A percentile compares a stretch with the other conserved stretches of the same genome.
Conservation (phyloP, 1,140 invertebrate genomes). For the Streblospio benedicti region DNA sequence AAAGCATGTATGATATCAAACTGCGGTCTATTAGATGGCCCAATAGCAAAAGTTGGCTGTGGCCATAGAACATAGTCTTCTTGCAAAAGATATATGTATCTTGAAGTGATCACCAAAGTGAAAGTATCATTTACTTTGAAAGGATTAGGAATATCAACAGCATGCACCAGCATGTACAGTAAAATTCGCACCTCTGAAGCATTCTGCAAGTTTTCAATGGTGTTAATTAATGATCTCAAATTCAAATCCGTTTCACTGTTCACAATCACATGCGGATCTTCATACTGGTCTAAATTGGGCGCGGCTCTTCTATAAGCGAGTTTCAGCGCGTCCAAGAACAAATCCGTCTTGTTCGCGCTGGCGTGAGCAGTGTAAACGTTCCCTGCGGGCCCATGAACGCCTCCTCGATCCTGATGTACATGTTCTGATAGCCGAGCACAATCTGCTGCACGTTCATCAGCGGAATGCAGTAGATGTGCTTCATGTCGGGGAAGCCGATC, state of each 20-base stretch:
- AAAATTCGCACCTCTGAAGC: background rate
- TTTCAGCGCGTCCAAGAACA: constrained; percentile 21
- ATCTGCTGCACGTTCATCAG: constrained; percentile 37
- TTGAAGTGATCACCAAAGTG: constrained; percentile 33
- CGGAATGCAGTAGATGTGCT: constrained; percentile 20
- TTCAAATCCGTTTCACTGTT: background rate
- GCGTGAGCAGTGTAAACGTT: constrained; percentile 33
- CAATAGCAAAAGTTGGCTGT: constrained; percentile 27
- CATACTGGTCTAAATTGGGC: constrained; percentile 13
- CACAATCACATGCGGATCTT: constrained; percentile 13
- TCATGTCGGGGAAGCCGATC: constrained; percentile 25
- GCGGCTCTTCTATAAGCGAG: constrained; percentile 5
- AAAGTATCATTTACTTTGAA: background rate
- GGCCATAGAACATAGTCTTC: constrained; percentile 30
- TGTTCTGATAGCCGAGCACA: constrained; percentile 32
- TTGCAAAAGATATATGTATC: constrained; percentile 31
- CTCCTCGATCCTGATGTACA: constrained; percentile 37
- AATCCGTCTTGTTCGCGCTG: constrained; percentile 27
- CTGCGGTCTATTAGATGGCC: constrained; percentile 16
- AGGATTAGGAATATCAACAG: background rate
- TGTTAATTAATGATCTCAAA: constrained; percentile 3
- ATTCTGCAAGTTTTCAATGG: background rate
- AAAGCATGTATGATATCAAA: constrained; percentile 26
- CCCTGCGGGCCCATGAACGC: constrained; percentile 36
- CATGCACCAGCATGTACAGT: constrained; percentile 11